A percentile compares a stretch with the other conserved stretches of the same genome.
These are phyloP conservation scores for Pandion haliaetus DNA, from an alignment of 2,113 vertebrate genomes.

Conservation along the genomic window DNA sequence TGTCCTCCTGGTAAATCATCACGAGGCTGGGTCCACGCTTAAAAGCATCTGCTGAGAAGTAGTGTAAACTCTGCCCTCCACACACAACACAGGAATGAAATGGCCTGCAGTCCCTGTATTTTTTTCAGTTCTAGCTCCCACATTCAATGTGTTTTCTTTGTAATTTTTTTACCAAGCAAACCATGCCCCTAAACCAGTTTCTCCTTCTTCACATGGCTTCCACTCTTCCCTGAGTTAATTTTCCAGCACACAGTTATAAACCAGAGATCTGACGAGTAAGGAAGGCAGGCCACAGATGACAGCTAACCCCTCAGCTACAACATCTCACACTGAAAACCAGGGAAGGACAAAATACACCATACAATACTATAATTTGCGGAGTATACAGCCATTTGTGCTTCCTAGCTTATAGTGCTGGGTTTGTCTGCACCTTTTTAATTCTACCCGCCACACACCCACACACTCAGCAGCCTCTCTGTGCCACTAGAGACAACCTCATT, in stretches of 20 bases:
- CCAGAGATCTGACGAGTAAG: constrained; percentile 43
- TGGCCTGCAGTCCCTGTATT: constrained; percentile 45
- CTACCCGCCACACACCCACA: background rate
- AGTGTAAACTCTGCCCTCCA: constrained; percentile 44
- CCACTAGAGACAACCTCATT: background rate
- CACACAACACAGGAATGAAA: constrained; percentile 47
- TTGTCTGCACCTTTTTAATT: background rate
- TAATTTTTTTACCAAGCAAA: constrained; percentile 14
- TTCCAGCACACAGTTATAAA: constrained; percentile 63
- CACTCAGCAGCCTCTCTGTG: background rate
- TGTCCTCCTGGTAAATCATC: constrained; percentile 42
- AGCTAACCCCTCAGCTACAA: constrained; percentile 63
- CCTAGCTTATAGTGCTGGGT: background rate
- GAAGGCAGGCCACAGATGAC: constrained; percentile 43
- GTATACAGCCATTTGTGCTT: background rate
- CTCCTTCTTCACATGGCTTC: constrained; percentile 29
- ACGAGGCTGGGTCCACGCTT: background rate
- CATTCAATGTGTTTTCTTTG: background rate
- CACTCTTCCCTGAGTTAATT: constrained; percentile 61
- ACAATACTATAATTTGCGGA: background rate
- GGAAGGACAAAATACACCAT: constrained; percentile 17
- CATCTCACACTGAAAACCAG: constrained; percentile 13
- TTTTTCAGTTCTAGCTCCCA: constrained; percentile 18
- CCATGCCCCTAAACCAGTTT: constrained; percentile 66
- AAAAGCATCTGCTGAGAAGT: constrained; percentile 33